Evolutionary conservation across 1,140 invertebrate genomes (phyloP), one percentile per base, ranked within the genome.

Genomic region (Scaptomyza montana): DNA sequence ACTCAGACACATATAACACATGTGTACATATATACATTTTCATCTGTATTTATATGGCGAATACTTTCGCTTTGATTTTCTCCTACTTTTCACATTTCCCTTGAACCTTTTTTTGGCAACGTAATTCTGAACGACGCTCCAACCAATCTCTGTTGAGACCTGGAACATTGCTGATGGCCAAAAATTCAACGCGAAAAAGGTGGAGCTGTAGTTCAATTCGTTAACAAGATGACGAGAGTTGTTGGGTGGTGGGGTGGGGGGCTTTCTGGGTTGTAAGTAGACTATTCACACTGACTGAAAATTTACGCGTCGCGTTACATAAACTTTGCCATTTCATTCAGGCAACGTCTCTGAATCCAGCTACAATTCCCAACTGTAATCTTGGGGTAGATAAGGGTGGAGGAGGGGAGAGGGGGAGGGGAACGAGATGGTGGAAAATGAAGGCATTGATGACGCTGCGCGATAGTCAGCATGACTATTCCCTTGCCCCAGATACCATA

Each of bases 201-300:
- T 89, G 82, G 82, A 87, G 82, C 82, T 77, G 80, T 82, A 89
- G 82, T 87, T 86, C 82, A 78, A 86, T 86, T 87, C 81, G 78
- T 86, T 86, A 86, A 75, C 67, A 71, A 76, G 46, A 68, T 45
- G 25, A 54, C 59, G 41, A 25, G 41, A 19, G 57, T 56, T 19
- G 25, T 4, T 4, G 12, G 5, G n/a, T n/a, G n/a, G n/a, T n/a
- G n/a, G n/a, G n/a, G n/a, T n/a, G 6, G 25, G 43, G 12, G 47
- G 0, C 1, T 16, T 16, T 16, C 16, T 6, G 50, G 21, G 21
- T 16, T 16, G 16, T 16, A 16, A 16, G 16, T 16, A 16, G 21
- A 25, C 21, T 46, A 80, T 76, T 69, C 66, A 79, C 69, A 77
- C 77, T 67, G 65, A 74, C 72, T 80, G 73, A 67, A 73, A 86